phyloP scores from a whole-genome alignment of 2,888 invertebrate species.

The Polia nebulosa region DNA sequence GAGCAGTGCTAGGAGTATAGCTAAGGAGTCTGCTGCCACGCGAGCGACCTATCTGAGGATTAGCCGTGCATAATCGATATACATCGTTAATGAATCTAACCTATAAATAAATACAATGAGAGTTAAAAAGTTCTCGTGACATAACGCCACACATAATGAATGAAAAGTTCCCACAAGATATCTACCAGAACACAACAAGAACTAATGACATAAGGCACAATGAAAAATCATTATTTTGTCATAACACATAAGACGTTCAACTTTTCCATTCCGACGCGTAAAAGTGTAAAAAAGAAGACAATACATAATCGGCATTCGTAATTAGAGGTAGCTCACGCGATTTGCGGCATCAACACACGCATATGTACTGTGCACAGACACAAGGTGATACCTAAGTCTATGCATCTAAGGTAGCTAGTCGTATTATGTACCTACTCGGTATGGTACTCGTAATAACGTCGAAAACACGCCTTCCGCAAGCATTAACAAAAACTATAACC shows the following conservation, averaged over 20 bases:
- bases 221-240: slow-evolving; percentile 77
- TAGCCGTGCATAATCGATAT: neutral
- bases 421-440: slow-evolving; percentile 33
- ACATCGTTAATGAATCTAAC: neutral
- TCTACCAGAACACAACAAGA: slow-evolving; percentile 48
- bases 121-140: slow-evolving; percentile 29
- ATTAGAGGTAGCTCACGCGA: slow-evolving; percentile 81
- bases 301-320: slow-evolving; percentile 81
- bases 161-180: slow-evolving; percentile 47
- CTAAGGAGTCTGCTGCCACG: neutral
- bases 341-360: slow-evolving; percentile 61
- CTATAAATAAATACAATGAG: slow-evolving; percentile 1
- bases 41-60: neutral
- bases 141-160: slow-evolving; percentile 32
- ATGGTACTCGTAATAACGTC: slow-evolving; percentile 37
- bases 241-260: slow-evolving; percentile 82
- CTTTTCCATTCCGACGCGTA: slow-evolving; percentile 85
- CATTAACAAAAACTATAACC: slow-evolving; percentile 25
- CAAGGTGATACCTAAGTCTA: slow-evolving; percentile 24
- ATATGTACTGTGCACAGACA: slow-evolving; percentile 33
- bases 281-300: slow-evolving; percentile 82
- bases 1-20: neutral
- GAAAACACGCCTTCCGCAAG: slow-evolving; percentile 55
- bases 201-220: slow-evolving; percentile 73
- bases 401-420: slow-evolving; percentile 25